Percentiles rank a stretch among this genome's conserved stretches.
Conservation (phyloP, 2,888 invertebrate genomes). For the Loripinus fragilis region DNA sequence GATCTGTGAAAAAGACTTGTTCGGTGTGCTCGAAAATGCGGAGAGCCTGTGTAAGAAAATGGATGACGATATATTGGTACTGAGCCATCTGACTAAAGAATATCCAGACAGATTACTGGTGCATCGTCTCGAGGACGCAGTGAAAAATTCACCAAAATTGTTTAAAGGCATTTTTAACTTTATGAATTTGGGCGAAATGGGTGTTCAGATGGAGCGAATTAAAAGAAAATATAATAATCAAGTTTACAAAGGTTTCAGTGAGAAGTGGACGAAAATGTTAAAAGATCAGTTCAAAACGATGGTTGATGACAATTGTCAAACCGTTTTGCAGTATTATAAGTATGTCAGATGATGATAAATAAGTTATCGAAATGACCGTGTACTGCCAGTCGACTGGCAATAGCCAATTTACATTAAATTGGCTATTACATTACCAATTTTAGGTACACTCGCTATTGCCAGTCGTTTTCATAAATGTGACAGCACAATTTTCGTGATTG, state of each 20-base stretch:
- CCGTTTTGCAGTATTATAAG: neutral
- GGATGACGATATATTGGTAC: neutral
- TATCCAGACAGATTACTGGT: neutral
- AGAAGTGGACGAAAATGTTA: neutral
- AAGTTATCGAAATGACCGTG: no score
- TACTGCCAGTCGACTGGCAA: no score
- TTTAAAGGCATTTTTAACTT: conserved; percentile 1
- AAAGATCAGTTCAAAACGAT: neutral
- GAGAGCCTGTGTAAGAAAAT: conserved; percentile 10
- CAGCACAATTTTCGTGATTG: no score
- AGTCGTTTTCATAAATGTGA: no score
- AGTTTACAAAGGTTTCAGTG: neutral
- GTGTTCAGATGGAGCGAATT: neutral
- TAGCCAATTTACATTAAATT: no score
- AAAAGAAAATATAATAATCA: neutral
- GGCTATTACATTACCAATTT: no score
- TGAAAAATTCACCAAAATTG: neutral
- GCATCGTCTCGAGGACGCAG: conserved; percentile 1
- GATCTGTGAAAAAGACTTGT: conserved; percentile 12
- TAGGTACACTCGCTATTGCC: no score
- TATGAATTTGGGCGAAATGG: neutral
- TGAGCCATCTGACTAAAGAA: neutral
- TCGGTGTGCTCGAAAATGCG: neutral
- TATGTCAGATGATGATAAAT: neutral
- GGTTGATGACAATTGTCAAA: conserved; percentile 1